Conservation (phyloP, 2,797 vertebrate genomes). For the Cuculus canorus region DNA sequence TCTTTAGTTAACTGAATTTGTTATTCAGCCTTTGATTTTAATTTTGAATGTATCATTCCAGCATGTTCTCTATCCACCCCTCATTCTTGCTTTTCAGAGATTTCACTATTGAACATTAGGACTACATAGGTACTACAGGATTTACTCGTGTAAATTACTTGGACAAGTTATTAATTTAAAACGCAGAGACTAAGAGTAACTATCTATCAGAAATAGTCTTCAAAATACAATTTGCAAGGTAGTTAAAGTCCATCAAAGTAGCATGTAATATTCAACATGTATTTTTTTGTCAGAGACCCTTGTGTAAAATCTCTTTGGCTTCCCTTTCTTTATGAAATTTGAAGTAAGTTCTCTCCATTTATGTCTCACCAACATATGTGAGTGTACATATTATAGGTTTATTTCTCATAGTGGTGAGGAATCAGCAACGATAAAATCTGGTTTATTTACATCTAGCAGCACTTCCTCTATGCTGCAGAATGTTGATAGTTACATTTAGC, state of each 20-base stretch:
- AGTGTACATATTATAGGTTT: background rate
- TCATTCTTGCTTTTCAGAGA: background rate
- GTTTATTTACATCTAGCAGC: background rate
- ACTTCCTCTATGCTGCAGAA: background rate
- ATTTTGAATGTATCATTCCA: background rate
- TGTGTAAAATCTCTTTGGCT: background rate
- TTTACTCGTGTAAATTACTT: background rate
- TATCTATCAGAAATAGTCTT: background rate
- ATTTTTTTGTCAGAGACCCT: background rate
- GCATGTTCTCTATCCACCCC: background rate
- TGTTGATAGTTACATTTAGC: background rate
- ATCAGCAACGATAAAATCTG: background rate
- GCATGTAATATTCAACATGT: background rate
- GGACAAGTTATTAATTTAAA: background rate
- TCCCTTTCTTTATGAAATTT: background rate
- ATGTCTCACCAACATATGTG: background rate
- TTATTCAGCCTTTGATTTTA: background rate
- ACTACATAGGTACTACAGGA: background rate
- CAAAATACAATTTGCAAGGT: background rate
- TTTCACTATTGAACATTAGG: background rate
- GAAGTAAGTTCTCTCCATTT: background rate
- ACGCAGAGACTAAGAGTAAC: background rate
- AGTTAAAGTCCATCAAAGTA: background rate
- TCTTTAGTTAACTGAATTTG: background rate
- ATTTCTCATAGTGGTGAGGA: background rate